Conservation (phyloP, 2,888 invertebrate genomes). For the Caenorhabditis doughertyi region DNA sequence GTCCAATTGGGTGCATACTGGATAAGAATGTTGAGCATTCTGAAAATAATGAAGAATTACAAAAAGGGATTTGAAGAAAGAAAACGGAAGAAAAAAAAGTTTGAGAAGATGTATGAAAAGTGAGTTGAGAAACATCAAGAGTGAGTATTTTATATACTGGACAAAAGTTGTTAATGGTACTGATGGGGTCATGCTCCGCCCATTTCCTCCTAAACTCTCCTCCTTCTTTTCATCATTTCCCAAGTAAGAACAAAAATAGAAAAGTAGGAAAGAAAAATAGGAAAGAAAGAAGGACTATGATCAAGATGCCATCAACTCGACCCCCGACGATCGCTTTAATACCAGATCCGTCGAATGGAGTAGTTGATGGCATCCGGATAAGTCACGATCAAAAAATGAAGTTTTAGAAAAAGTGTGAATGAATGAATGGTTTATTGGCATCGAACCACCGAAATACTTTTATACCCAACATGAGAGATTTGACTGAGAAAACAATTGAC, state of each 20-base stretch:
- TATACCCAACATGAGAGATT: slow-evolving; percentile 23
- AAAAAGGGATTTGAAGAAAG: background rate
- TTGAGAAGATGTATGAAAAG: background rate
- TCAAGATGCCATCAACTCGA: slow-evolving; percentile 57
- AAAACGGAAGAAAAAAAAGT: background rate
- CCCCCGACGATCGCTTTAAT: slow-evolving; percentile 47
- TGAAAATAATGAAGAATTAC: slow-evolving; percentile 12
- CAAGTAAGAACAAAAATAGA: slow-evolving; percentile 10
- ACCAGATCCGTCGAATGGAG: slow-evolving; percentile 4
- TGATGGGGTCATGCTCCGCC: slow-evolving; percentile 13
- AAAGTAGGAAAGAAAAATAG: too few relatives aligned
- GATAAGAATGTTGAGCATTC: slow-evolving; percentile 68
- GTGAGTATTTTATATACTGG: background rate
- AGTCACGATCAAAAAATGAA: background rate
- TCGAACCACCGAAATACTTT: slow-evolving; percentile 16
- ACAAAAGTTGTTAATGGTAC: background rate
- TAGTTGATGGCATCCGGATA: slow-evolving; percentile 38
- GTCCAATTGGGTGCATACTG: slow-evolving; percentile 71
- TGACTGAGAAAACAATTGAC: slow-evolving; percentile 48
- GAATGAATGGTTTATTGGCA: background rate
- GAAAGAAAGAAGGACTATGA: slow-evolving; percentile 4
- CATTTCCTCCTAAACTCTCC: slow-evolving; percentile 3
- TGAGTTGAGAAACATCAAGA: background rate
- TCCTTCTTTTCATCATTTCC: background rate
- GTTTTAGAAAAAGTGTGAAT: background rate